Conservation (phyloP, 1,140 invertebrate genomes). For the Drosophila mauritiana region DNA sequence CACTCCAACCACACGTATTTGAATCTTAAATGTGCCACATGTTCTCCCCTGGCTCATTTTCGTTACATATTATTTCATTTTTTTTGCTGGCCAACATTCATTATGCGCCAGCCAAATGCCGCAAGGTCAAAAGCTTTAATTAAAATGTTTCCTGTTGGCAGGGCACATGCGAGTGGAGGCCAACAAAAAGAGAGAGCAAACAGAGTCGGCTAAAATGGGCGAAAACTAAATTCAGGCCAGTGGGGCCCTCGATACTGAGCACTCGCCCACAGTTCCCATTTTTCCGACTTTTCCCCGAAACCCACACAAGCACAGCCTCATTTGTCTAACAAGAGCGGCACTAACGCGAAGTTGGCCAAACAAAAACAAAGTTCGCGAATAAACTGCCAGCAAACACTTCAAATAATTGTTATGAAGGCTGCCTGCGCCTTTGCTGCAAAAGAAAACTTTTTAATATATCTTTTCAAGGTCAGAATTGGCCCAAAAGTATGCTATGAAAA, state of each 20-base stretch:
- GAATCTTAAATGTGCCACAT: conserved; percentile 29
- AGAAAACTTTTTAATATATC: conserved; percentile 12
- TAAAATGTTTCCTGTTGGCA: conserved; percentile 50
- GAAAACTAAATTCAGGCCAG: conserved; percentile 26
- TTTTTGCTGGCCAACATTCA: conserved; percentile 35
- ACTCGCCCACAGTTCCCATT: conserved; percentile 5
- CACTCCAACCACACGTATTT: conserved; percentile 17
- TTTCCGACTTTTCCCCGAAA: neutral
- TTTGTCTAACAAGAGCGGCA: conserved; percentile 41
- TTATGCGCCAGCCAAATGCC: conserved; percentile 50
- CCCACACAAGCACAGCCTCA: conserved; percentile 15
- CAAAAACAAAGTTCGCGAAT: conserved; percentile 22
- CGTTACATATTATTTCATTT: conserved; percentile 15
- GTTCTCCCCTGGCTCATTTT: conserved; percentile 37
- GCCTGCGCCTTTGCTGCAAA: conserved; percentile 1
- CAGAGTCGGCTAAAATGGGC: conserved; percentile 25
- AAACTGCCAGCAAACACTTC: conserved; percentile 43
- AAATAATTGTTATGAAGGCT: conserved; percentile 59
- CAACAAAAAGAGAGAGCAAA: conserved; percentile 16
- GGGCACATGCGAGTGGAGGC: conserved; percentile 20
- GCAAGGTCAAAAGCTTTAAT: conserved; percentile 59
- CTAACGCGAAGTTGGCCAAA: conserved; percentile 22
- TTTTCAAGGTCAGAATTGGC: conserved; percentile 19
- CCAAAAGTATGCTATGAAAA: conserved; percentile 36
- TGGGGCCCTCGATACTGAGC: conserved; percentile 8